phyloP scores from a whole-genome alignment of 2,797 vertebrate species.

The Hydrophis major region DNA sequence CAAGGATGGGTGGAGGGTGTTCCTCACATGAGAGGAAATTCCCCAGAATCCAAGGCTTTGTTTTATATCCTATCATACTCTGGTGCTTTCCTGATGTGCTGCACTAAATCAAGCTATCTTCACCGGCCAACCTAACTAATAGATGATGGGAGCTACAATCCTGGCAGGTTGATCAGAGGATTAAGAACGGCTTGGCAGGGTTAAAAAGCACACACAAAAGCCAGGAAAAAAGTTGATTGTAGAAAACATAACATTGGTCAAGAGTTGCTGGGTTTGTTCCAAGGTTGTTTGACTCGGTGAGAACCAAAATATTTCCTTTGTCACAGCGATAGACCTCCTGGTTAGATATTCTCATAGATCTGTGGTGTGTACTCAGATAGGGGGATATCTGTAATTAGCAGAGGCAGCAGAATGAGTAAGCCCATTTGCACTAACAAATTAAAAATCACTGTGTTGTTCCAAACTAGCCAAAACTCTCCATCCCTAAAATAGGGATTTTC shows the following conservation, averaged over 20 bases:
- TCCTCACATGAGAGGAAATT: background rate
- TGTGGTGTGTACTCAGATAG: background rate
- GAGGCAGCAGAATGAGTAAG: background rate
- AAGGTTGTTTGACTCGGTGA: background rate
- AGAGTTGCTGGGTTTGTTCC: background rate
- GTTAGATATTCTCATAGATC: constrained; percentile 17
- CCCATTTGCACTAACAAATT: no score
- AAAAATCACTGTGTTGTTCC: background rate
- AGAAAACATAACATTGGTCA: background rate
- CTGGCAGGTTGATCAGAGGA: background rate
- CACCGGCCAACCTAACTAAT: background rate
- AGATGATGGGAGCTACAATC: background rate
- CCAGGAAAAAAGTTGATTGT: background rate
- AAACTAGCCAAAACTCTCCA: background rate
- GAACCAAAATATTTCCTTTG: background rate
- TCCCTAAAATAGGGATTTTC: background rate
- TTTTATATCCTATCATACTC: background rate
- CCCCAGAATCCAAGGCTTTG: background rate
- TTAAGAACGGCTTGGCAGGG: background rate
- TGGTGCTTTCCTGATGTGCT: background rate
- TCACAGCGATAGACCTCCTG: background rate
- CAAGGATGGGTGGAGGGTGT: background rate
- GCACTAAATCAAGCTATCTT: background rate
- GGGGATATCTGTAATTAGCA: constrained; percentile 1
- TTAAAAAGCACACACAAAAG: background rate